Base-by-base conservation (phyloP, 2,113 vertebrate genomes). In the Equus quagga region DNA sequence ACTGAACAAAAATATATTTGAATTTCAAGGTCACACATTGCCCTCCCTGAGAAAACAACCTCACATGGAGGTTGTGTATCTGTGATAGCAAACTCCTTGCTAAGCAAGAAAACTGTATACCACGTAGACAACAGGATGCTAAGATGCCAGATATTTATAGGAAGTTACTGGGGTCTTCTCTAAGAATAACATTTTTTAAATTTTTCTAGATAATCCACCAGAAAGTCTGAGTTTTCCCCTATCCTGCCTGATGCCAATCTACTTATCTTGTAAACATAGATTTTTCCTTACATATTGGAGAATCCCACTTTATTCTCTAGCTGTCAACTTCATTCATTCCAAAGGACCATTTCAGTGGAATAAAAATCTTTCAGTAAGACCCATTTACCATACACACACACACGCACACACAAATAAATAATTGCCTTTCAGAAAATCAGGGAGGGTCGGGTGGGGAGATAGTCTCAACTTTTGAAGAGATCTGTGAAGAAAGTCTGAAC, bases 361-460 rank as follows among this genome's bases (percentile, higher is more conserved):
- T 91, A 79, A 84, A 80, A 81, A 31, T 6, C 3, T 70, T 65
- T 73, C 14, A 44, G 8, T 33, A 72, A 10, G 0, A 76, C 87
- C 36, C 9, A 75, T 46, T 86, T 93, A 89, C 31, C 51, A 28
- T 19, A 95, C 31, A 67, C 1, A 54, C 5, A 91, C 54, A 89
- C 21, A 75, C 3, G 78, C 13, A 62, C 11, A 17, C 11, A 36
- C 13, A 82, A 17, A 80, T 10, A 78, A 8, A 58, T 13, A 95
- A 69, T 46, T 91, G 33, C 5, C 28, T 51, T 7, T 24, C 6
- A 64, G 18, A 62, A 54, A 58, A 62, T 10, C 49, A 11, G 13
- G 33, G 51, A 0, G 17, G 58, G 8, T 58, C 26, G 1, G 15
- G 6, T 0, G 0, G 8, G 6, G 1, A 0, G 2, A 0, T 19